phyloP scores from a whole-genome alignment of 2,888 invertebrate species.

The Athetis lepigone region DNA sequence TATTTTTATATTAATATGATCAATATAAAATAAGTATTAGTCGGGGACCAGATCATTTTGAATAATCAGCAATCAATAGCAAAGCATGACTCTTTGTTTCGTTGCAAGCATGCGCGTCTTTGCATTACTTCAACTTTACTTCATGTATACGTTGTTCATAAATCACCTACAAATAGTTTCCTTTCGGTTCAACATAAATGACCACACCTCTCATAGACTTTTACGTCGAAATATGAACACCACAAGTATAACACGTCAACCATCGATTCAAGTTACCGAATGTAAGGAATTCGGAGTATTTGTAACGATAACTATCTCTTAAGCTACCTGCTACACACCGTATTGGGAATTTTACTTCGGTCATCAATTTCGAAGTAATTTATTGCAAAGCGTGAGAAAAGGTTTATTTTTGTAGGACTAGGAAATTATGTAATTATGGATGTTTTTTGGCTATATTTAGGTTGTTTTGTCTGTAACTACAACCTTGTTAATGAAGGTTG shows the following conservation, averaged over 20 bases:
- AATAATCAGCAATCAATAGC: too few species aligned
- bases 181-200: slow-evolving; percentile 10
- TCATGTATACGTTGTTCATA: too few species aligned
- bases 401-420: slow-evolving; percentile 19
- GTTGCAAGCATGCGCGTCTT: too few species aligned
- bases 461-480: too few species aligned
- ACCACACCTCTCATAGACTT: slow-evolving; percentile 5
- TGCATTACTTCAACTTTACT: too few species aligned
- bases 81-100: too few species aligned
- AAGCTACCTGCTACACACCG: slow-evolving; percentile 75
- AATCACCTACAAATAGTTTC: not conserved
- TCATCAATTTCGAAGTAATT: slow-evolving; percentile 74
- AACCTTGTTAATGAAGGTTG: too few species aligned
- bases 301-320: slow-evolving; percentile 68
- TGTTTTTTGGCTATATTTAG: not conserved
- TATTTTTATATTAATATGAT: too few species aligned
- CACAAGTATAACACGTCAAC: slow-evolving; percentile 20
- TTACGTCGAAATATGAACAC: slow-evolving; percentile 19
- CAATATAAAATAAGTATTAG: too few species aligned
- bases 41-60: too few species aligned
- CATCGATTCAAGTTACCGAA: slow-evolving; percentile 53
- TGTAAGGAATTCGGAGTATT: slow-evolving; percentile 73
- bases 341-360: slow-evolving; percentile 60
- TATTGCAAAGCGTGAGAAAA: slow-evolving; percentile 76
- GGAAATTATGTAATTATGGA: slow-evolving; percentile 48